These are phyloP conservation scores for Spisula solida DNA, from an alignment of 2,888 invertebrate genomes.

Conservation along the genomic window DNA sequence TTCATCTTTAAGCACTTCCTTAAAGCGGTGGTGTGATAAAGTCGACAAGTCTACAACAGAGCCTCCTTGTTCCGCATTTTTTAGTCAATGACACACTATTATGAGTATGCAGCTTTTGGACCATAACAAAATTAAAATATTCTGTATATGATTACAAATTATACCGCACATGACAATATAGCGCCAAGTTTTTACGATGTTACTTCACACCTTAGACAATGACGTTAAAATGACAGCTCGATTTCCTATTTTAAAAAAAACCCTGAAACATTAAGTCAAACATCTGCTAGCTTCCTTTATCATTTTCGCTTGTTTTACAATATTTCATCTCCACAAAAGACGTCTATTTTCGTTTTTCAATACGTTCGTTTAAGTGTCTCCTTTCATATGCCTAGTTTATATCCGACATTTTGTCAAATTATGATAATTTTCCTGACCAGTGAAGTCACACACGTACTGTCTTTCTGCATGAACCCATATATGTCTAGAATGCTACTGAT, in stretches of 20 bases:
- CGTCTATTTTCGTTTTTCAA: neutral
- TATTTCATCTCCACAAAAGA: neutral
- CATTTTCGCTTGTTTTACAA: neutral
- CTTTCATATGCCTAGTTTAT: neutral
- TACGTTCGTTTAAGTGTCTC: neutral
- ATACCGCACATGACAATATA: neutral
- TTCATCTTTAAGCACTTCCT: no score
- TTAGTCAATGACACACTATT: neutral
- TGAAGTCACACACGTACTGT: no score
- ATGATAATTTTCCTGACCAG: slow-evolving; percentile 23
- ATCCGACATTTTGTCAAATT: slow-evolving; percentile 17
- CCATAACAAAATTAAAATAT: neutral
- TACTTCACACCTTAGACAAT: neutral
- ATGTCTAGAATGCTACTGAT: no score
- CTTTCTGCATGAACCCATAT: no score
- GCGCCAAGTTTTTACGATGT: neutral
- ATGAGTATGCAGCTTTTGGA: neutral
- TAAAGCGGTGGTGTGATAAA: no score
- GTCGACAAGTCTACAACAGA: no score
- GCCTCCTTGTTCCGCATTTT: neutral
- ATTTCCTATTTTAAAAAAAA: neutral
- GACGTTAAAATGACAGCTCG: neutral
- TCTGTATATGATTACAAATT: neutral
- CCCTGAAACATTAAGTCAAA: neutral
- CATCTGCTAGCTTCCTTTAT: neutral